A percentile compares a stretch with the other conserved stretches of the same genome.
Evolutionary conservation across 2,113 vertebrate genomes (phyloP).

Genomic region (Indicator maculatus): DNA sequence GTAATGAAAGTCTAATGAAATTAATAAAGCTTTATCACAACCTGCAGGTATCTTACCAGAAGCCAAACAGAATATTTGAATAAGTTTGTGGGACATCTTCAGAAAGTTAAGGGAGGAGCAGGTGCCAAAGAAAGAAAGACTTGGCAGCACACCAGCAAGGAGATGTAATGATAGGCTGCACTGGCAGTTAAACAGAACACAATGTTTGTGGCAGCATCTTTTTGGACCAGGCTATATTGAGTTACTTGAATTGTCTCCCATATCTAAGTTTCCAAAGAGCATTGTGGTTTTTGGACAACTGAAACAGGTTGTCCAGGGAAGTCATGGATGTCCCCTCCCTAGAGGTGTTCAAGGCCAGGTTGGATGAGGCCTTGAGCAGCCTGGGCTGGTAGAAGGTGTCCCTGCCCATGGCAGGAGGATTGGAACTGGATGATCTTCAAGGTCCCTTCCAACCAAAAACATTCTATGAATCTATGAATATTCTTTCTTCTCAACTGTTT

Average conservation of each 20-base stretch:
- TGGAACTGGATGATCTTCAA: too few species aligned
- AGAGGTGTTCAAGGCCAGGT: too few species aligned
- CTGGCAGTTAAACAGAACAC: background rate
- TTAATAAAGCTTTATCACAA: slow-evolving; percentile 50
- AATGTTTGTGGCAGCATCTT: background rate
- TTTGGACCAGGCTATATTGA: background rate
- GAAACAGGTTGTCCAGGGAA: too few species aligned
- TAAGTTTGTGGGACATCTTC: background rate
- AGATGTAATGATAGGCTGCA: background rate
- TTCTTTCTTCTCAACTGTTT: background rate
- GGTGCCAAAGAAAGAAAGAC: background rate
- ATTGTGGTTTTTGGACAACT: background rate
- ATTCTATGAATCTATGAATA: too few species aligned
- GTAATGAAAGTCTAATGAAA: slow-evolving; percentile 60
- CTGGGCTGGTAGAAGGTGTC: too few species aligned
- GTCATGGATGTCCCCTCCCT: too few species aligned
- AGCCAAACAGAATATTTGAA: background rate
- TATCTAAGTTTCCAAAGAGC: background rate
- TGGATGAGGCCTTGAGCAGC: too few species aligned
- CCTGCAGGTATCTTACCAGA: background rate
- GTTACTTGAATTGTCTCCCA: background rate
- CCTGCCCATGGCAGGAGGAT: too few species aligned
- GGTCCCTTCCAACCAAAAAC: too few species aligned
- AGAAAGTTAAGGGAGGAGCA: background rate
- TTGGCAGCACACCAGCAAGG: background rate